Evolutionary conservation across 2,113 vertebrate genomes (phyloP).

Genomic region (Macrotis lagotis): DNA sequence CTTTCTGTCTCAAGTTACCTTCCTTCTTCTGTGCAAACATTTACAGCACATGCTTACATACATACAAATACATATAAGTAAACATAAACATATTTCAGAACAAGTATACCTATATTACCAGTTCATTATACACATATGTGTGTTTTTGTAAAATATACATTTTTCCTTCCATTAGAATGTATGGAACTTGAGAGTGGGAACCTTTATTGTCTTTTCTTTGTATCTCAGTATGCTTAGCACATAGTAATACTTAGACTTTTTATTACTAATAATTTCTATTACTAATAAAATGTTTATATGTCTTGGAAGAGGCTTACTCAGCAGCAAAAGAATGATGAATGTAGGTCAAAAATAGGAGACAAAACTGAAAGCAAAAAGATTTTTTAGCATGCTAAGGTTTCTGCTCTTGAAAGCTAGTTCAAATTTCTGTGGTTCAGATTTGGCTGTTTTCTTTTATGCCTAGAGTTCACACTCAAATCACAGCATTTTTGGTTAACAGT

Average conservation of each 20-base stretch:
- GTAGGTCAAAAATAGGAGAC: background rate
- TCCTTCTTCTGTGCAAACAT: background rate
- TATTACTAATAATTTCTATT: too few species aligned
- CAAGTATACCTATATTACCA: background rate
- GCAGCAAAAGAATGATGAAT: background rate
- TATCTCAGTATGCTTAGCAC: background rate
- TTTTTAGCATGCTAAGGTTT: background rate
- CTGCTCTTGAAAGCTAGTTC: background rate
- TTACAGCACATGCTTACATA: too few species aligned
- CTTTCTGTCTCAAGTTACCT: background rate
- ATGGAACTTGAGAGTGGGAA: too few species aligned
- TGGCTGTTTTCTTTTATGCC: background rate
- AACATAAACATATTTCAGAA: background rate
- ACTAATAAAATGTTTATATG: too few species aligned
- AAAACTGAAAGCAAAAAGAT: background rate
- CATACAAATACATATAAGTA: background rate
- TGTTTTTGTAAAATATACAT: too few species aligned
- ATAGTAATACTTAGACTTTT: background rate
- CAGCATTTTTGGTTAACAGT: background rate
- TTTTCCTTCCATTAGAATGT: too few species aligned
- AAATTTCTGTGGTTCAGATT: background rate
- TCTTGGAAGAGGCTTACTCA: background rate
- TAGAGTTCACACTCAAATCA: background rate
- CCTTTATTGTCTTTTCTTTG: background rate
- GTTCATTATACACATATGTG: background rate